Percentiles rank a stretch among this genome's conserved stretches.
Evolutionary conservation across 2,888 invertebrate genomes (phyloP).

Genomic region (Helobdella robusta): DNA sequence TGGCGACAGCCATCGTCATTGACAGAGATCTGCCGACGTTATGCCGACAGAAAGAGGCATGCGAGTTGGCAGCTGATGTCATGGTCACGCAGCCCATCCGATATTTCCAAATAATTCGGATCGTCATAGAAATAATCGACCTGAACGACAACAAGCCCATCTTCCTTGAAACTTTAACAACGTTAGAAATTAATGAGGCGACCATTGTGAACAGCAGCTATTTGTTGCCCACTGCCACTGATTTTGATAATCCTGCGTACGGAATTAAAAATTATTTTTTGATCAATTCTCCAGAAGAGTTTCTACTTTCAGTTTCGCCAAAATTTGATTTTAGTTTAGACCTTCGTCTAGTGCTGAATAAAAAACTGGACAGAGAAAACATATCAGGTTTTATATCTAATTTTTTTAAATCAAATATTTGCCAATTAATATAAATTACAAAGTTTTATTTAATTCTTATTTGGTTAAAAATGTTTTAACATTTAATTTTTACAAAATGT

Average conservation of each 20-base stretch:
- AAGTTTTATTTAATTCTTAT: neutral
- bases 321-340: constrained; percentile 24
- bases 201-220: constrained; percentile 30
- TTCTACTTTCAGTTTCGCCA: constrained; percentile 2
- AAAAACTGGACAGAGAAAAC: constrained; percentile 31
- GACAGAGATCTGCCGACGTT: constrained; percentile 13
- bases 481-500: too few species aligned
- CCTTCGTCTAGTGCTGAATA: constrained; percentile 28
- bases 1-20: constrained; percentile 14
- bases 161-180: constrained; percentile 30
- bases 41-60: constrained; percentile 11
- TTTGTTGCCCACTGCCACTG: constrained; percentile 32
- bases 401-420: too few species aligned
- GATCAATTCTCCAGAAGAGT: constrained; percentile 17
- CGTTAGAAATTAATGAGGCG: constrained; percentile 31
- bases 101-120: constrained; percentile 30
- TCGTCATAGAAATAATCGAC: constrained; percentile 32
- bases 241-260: constrained; percentile 31
- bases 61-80: constrained; percentile 14
- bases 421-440: too few species aligned
- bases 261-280: constrained; percentile 32
- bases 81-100: constrained; percentile 11
- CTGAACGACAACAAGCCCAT: constrained; percentile 34
- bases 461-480: neutral
- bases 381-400: constrained; percentile 23